phyloP scores from a whole-genome alignment of 2,113 vertebrate species.

The Sturnus vulgaris region DNA sequence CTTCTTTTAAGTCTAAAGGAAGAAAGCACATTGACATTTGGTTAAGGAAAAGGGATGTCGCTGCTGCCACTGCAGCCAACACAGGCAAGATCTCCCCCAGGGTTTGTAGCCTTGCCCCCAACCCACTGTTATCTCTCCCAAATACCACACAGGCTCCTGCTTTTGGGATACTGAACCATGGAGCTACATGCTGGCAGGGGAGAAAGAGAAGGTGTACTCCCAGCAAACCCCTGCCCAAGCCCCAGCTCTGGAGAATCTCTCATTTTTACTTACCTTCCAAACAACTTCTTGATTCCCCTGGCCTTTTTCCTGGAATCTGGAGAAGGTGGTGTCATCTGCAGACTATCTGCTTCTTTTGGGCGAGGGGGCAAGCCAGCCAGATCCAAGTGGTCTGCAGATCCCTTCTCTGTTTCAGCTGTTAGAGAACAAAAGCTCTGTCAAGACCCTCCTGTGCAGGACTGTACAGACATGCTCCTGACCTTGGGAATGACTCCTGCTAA shows the following conservation, averaged over 20 bases:
- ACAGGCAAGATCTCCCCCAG: neutral
- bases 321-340: conserved; percentile 81
- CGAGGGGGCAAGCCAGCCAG: conserved; percentile 83
- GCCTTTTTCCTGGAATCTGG: conserved; percentile 91
- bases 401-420: conserved; percentile 89
- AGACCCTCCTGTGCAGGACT: neutral
- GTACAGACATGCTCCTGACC: neutral
- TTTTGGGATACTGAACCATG: neutral
- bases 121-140: neutral
- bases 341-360: conserved; percentile 75
- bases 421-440: conserved; percentile 24
- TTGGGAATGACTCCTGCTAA: neutral
- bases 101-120: neutral
- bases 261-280: conserved; percentile 86
- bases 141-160: neutral
- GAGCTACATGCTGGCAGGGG: accelerated
- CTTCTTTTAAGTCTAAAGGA: conserved; percentile 86
- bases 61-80: neutral
- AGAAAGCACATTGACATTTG: neutral
- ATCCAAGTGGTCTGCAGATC: conserved; percentile 86
- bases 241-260: neutral
- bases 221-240: accelerated
- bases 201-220: neutral
- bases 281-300: conserved; percentile 91
- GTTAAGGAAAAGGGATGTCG: neutral